These are phyloP conservation scores for Acromyrmex heyeri DNA, from an alignment of 1,140 invertebrate genomes.

Conservation along the genomic window DNA sequence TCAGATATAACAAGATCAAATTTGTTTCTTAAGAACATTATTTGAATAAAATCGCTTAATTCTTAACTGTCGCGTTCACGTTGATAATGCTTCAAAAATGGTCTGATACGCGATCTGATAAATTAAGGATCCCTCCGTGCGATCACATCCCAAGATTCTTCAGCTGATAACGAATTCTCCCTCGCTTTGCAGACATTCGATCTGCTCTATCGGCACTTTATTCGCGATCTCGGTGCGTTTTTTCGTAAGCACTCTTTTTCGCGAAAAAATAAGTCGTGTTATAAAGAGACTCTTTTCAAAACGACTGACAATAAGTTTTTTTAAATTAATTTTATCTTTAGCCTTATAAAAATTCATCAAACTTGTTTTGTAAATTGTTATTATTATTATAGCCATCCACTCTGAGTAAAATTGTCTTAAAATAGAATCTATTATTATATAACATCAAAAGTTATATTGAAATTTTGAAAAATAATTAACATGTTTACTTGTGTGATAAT, in stretches of 20 bases:
- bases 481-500: neutral
- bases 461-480: conserved; percentile 1
- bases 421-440: neutral
- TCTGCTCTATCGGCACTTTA: neutral
- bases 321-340: neutral
- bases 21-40: neutral
- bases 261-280: neutral
- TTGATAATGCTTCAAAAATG: neutral
- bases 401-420: neutral
- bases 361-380: neutral
- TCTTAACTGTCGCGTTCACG: neutral
- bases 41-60: neutral
- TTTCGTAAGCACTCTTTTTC: neutral
- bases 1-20: conserved; percentile 1
- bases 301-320: neutral
- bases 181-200: neutral
- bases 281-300: neutral
- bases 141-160: conserved; percentile 13
- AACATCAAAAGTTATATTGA: neutral
- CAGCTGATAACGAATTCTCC: conserved; percentile 25
- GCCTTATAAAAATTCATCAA: neutral
- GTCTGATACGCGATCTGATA: neutral
- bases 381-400: neutral
- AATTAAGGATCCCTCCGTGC: neutral
- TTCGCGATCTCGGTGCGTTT: neutral